Evolutionary conservation across 2,797 vertebrate genomes (phyloP).

Genomic region (Macropodus opercularis): DNA sequence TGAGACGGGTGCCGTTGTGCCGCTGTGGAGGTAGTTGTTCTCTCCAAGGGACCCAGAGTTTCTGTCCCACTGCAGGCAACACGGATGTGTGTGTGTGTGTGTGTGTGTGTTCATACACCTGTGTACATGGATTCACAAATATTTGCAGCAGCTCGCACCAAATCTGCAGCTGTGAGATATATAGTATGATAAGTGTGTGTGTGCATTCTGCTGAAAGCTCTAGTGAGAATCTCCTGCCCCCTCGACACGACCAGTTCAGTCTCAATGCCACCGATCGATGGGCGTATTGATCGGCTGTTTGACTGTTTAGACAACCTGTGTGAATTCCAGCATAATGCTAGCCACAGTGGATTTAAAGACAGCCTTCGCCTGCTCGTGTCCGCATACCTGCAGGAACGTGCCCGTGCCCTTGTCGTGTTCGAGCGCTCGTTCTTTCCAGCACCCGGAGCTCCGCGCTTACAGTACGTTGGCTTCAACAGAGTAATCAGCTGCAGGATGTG

Average conservation of each 20-base stretch:
- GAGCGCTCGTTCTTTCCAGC: not conserved
- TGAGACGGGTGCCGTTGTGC: slow-evolving; percentile 33
- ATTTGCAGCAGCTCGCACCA: slow-evolving; percentile 34
- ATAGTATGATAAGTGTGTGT: not conserved
- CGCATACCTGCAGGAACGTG: not conserved
- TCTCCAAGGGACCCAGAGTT: slow-evolving; percentile 20
- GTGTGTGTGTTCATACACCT: slow-evolving; percentile 23
- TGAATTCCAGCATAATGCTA: slow-evolving; percentile 70
- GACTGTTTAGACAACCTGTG: slow-evolving; percentile 80
- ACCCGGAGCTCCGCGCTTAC: not conserved
- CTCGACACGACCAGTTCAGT: slow-evolving; percentile 72
- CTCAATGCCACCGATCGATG: slow-evolving; percentile 77
- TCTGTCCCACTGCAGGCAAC: slow-evolving; percentile 21
- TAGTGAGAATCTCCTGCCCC: slow-evolving; percentile 71
- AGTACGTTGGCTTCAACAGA: not conserved
- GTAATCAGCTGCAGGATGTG: slow-evolving; percentile 1
- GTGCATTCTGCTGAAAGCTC: slow-evolving; percentile 46
- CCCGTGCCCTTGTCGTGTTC: not conserved
- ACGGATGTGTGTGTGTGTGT: no score
- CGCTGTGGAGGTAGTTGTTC: slow-evolving; percentile 19
- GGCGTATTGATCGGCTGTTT: slow-evolving; percentile 72
- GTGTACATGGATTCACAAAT: slow-evolving; percentile 19
- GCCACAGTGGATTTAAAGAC: slow-evolving; percentile 61
- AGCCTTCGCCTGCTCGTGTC: not conserved
- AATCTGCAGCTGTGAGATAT: slow-evolving; percentile 5